Base-by-base conservation (phyloP, 2,113 vertebrate genomes). In the Bambusicola thoracicus region DNA sequence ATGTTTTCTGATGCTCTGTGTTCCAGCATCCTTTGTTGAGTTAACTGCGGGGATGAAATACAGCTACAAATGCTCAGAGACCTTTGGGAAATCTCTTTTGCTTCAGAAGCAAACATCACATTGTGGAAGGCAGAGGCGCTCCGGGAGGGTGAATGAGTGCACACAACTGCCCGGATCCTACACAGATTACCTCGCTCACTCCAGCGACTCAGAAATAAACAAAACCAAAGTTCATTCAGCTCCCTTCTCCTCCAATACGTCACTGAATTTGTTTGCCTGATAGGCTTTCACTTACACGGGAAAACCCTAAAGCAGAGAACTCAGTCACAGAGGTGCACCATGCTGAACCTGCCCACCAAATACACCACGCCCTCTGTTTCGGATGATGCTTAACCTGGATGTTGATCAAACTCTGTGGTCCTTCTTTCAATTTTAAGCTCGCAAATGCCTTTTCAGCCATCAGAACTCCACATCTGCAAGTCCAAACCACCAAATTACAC, bases 1-100 rank as follows among this genome's bases (percentile, higher is more conserved):
- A 67, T 10, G 43, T 70, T 83, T 75, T 56, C 66, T 78, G 95
- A 59, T 69, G 10, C 41, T 79, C 84, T 29, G 59, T 24, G 77
- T 48, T 78, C 76, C 65, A 74, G 63, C 14, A 13, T 7, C 19
- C 68, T 70, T 85, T 93, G 82, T 5, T 40, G 76, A 78, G 85
- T 41, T 87, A 91, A 11, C 82, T n/a, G 51, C 17, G 30, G 87
- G 85, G 82, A 46, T 83, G 89, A 79, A 91, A 82, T 43, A 70
- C 30, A 91, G 61, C 77, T 69, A 14, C 87, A 85, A 76, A n/a
- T 3, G 34, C 74, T 58, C 58, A 4, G 20, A 62, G 38, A 32
- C 65, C 79, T 59, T 10, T 9, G 90, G 90, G 93, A 86, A 91
- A 78, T 62, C 7, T 79, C 70, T 62, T 81, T 69, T 46, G 63